A percentile compares a stretch with the other conserved stretches of the same genome.
These are phyloP conservation scores for Labroides dimidiatus DNA, from an alignment of 2,797 vertebrate species.

Conservation along the genomic window DNA sequence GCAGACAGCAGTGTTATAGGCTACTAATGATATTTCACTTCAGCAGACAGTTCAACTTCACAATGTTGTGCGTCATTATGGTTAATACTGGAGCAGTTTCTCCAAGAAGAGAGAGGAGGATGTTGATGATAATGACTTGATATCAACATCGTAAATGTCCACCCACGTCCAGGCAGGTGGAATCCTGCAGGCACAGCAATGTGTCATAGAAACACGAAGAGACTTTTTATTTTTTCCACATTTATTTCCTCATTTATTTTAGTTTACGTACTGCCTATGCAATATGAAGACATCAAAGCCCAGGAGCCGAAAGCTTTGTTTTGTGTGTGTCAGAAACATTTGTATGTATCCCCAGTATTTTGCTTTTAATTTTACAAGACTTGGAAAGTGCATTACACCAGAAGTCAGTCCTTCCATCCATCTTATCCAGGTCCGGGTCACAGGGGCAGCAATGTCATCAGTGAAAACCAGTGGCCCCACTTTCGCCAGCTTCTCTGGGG, in stretches of 20 bases:
- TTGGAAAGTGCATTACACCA: too few relatives aligned
- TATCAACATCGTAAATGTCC: conserved; percentile 19
- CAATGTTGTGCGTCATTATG: not conserved
- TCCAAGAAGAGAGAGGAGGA: not conserved
- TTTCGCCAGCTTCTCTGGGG: too few relatives aligned
- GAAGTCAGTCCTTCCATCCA: too few relatives aligned
- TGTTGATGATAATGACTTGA: conserved; percentile 5
- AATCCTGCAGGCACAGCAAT: not conserved
- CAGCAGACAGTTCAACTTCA: conserved; percentile 7
- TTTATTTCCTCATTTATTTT: not conserved
- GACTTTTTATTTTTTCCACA: not conserved
- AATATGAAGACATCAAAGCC: too few relatives aligned
- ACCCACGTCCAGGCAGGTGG: conserved; percentile 25
- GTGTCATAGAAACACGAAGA: conserved; percentile 11
- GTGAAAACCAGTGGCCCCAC: too few relatives aligned
- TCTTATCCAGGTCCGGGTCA: too few relatives aligned
- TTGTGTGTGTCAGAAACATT: too few relatives aligned
- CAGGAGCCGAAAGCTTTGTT: too few relatives aligned
- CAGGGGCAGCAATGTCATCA: too few relatives aligned
- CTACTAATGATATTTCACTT: conserved; percentile 4
- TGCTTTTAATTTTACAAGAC: too few relatives aligned
- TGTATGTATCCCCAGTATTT: too few relatives aligned
- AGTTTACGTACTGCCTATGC: too few relatives aligned
- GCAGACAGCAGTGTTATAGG: not conserved
- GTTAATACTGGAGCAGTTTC: not conserved